Base-by-base conservation (phyloP, 1,140 invertebrate genomes). In the Hycleus cichorii region DNA sequence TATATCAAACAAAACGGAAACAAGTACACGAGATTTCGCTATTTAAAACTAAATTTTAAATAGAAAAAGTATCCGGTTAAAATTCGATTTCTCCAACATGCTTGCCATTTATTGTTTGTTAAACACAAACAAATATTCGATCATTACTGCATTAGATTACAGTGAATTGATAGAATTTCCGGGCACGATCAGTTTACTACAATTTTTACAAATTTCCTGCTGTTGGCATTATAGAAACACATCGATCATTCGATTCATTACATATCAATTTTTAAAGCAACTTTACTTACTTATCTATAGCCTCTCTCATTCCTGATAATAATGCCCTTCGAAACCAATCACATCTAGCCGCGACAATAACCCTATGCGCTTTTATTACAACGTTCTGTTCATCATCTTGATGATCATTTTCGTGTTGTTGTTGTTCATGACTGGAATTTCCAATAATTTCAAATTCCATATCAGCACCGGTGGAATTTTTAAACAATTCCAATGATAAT, bases 241-340 rank as follows among this genome's bases (percentile, higher is more conserved):
- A 4, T 32, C 4, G 1, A 32, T 32, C 32, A 32, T 32, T 32
- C 32, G 7, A 5, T 32, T 32, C 7, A 18, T 18, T 18, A 18
- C 18, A 18, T 18, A 18, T 18, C 18, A 18, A 18, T 18, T 18
- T 18, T n/a, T 10, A 42, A 8, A 11, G 40, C 9, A 42, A 10
- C 4, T 8, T 42, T 11, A 39, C 70, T 72, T 69, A 83, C 82
- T 80, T 83, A 66, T 85, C 80, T 59, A 87, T 86, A 3, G 83
- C 82, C 74, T 87, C 85, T 66, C 80, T 76, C 85, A 87, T 87
- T 38, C 85, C 85, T 56, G 83, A 85, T 25, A 85, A 76, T 2
- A 87, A 68, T 0, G 85, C 85, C 58, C 84, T 75, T 39, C 83
- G 73, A 70, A 87, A 87, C 84, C 84, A 87, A 66, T 86, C 83